Percentiles rank a stretch among this genome's conserved stretches.
Evolutionary conservation across 2,113 vertebrate species (phyloP).

Genomic region (Leptosomus discolor): DNA sequence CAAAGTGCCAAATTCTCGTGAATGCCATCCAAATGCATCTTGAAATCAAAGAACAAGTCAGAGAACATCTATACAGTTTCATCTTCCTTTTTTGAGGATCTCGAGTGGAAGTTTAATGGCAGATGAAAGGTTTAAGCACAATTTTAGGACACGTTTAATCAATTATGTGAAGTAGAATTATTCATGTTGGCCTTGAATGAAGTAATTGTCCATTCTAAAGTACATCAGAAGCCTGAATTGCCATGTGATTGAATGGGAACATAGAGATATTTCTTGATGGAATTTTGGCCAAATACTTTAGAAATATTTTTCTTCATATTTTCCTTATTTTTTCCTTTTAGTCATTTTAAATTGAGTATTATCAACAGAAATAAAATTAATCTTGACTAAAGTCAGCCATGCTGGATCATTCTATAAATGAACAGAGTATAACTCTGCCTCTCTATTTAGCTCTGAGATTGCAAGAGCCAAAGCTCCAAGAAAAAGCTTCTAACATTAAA

Average conservation of each 20-base stretch:
- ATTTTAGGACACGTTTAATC: background rate
- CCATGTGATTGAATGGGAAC: background rate
- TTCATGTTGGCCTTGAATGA: background rate
- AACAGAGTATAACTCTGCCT: background rate
- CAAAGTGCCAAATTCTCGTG: background rate
- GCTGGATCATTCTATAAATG: background rate
- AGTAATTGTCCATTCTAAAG: background rate
- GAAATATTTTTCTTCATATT: background rate
- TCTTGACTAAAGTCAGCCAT: background rate
- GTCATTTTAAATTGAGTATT: background rate
- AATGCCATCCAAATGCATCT: background rate
- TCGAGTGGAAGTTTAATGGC: background rate
- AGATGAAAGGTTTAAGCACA: background rate
- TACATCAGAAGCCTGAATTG: background rate
- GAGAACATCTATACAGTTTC: background rate
- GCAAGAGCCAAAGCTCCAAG: background rate
- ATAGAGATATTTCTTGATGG: background rate
- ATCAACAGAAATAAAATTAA: background rate
- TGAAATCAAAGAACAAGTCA: background rate
- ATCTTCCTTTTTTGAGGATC: background rate
- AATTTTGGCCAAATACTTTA: background rate
- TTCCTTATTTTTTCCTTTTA: background rate
- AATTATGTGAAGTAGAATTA: background rate
- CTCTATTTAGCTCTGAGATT: background rate
- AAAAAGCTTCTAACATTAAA: background rate